Percentiles rank a stretch among this genome's conserved stretches.
These are phyloP conservation scores for Lates japonicus DNA, from an alignment of 2,797 vertebrate genomes.

Conservation along the genomic window DNA sequence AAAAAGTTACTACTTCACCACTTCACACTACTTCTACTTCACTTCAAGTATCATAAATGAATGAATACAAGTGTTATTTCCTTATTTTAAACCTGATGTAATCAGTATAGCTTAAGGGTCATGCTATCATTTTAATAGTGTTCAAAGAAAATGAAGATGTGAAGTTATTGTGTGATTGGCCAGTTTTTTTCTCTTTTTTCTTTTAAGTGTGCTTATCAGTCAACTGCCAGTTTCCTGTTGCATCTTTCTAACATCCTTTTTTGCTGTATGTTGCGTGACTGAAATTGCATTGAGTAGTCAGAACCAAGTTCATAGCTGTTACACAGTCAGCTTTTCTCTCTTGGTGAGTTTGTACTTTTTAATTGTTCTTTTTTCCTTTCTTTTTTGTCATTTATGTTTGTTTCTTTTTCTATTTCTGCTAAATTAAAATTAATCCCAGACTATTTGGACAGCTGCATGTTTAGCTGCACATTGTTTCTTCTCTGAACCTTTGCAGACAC, in stretches of 20 bases:
- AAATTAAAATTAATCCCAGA: background rate
- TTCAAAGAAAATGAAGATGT: no score
- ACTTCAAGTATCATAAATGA: no score
- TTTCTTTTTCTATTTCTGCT: background rate
- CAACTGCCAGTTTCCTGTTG: conserved; percentile 60
- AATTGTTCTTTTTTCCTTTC: background rate
- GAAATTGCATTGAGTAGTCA: background rate
- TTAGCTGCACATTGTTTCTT: background rate
- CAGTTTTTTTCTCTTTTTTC: background rate
- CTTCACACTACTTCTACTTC: no score
- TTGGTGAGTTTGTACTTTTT: conserved; percentile 50
- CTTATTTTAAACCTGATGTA: no score
- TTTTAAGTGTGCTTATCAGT: background rate
- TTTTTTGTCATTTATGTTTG: background rate
- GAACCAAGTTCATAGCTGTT: background rate
- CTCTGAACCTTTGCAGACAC: background rate
- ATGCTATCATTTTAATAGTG: no score
- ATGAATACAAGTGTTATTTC: no score
- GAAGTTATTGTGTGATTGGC: no score
- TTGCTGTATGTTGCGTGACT: background rate
- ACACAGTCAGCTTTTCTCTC: conserved; percentile 15
- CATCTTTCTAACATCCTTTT: conserved; percentile 23
- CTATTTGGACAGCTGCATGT: background rate
- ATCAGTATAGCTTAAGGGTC: no score
- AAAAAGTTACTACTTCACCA: no score